Evolutionary conservation across 2,113 vertebrate species (phyloP).

Genomic region (Pteruthius melanotis): DNA sequence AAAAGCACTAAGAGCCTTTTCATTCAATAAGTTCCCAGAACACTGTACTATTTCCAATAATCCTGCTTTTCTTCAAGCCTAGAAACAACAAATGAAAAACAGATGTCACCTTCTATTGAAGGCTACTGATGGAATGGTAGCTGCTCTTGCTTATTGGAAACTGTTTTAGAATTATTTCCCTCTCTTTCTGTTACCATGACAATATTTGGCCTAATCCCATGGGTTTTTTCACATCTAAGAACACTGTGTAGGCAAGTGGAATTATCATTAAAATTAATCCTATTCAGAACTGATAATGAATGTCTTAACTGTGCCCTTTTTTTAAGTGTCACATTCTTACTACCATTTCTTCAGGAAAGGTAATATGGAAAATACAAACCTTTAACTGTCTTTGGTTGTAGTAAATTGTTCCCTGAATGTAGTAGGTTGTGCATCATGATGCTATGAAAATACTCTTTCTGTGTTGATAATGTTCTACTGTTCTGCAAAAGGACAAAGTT

Average conservation of each 20-base stretch:
- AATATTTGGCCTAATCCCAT: conserved; percentile 69
- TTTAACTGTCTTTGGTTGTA: not conserved
- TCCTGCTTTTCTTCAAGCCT: conserved; percentile 68
- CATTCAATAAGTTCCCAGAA: conserved; percentile 73
- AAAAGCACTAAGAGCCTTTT: conserved; percentile 64
- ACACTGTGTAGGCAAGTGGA: conserved; percentile 57
- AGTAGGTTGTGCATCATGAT: not conserved
- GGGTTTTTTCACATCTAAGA: conserved; percentile 26
- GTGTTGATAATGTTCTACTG: not conserved
- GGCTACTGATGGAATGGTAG: conserved; percentile 66
- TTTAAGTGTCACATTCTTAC: not conserved
- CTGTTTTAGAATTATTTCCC: conserved; percentile 60
- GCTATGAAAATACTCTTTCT: not conserved
- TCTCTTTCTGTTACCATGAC: conserved; percentile 74
- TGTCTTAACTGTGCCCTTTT: not conserved
- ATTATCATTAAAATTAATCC: conserved; percentile 64
- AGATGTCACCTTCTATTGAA: conserved; percentile 74
- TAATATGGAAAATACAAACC: not conserved
- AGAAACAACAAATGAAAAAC: conserved; percentile 76
- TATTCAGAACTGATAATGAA: conserved; percentile 48
- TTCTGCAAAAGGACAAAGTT: not conserved
- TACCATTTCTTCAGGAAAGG: conserved; percentile 6
- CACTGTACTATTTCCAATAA: conserved; percentile 72
- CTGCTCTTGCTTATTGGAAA: conserved; percentile 70
- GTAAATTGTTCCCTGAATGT: not conserved